Evolutionary conservation across 1,140 invertebrate species (phyloP).

Genomic region (Drosophila setifemur): DNA sequence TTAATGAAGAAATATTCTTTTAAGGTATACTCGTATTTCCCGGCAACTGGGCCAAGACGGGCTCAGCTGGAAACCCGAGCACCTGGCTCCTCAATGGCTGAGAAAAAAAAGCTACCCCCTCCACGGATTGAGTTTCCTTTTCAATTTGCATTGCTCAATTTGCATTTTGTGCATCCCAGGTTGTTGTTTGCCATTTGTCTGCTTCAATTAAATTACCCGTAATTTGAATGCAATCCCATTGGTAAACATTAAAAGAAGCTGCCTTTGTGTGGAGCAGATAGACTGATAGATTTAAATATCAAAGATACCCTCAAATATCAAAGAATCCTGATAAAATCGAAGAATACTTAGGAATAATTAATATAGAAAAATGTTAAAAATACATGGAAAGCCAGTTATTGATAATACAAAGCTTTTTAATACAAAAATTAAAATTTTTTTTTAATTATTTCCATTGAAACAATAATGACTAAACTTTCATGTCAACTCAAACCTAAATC

Average conservation of each 20-base stretch:
- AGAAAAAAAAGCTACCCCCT: neutral
- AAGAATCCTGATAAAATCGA: no score
- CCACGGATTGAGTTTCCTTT: neutral
- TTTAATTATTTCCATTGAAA: neutral
- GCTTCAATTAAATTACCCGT: conserved; percentile 54
- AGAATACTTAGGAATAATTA: no score
- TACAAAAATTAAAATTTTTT: neutral
- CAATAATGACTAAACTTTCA: neutral
- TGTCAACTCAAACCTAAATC: neutral
- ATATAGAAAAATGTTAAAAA: no score
- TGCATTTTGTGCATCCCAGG: neutral
- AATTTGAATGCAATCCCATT: conserved; percentile 48
- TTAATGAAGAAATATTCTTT: no score
- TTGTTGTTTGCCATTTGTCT: conserved; percentile 36
- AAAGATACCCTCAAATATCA: conserved; percentile 15
- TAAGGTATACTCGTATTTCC: neutral
- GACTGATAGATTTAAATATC: neutral
- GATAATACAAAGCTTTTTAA: no score
- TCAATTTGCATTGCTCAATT: conserved; percentile 15
- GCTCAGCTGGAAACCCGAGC: conserved; percentile 3
- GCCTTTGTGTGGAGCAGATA: neutral
- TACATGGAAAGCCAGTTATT: no score
- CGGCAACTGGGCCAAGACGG: conserved; percentile 25
- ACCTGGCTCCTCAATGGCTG: neutral
- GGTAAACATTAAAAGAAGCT: conserved; percentile 7